Base-by-base conservation (phyloP, 1,140 invertebrate genomes). In the Neuroterus valhalla region DNA sequence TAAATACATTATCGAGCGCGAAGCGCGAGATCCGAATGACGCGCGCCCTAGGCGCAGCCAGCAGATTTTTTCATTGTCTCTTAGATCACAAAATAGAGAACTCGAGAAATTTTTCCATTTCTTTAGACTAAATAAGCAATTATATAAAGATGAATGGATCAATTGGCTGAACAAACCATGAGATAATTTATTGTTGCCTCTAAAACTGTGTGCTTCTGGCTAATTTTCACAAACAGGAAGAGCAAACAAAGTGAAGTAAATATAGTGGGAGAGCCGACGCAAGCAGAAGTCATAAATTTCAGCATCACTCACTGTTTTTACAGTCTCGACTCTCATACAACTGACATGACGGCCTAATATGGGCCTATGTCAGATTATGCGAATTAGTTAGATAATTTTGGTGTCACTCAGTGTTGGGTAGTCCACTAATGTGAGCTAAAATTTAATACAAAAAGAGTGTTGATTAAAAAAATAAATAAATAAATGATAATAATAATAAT, bases 361-460 rank as follows among this genome's bases (percentile, higher is more conserved):
- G 72, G 76, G 73, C 68, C 82, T 72, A 77, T 80, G 73, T 62
- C 76, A 45, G 80, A 80, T 84, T 82, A 81, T 81, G 76, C 72
- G 75, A 84, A 78, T 82, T 75, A 75, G 55, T 55, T 6, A 23
- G 15, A 26, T 55, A 55, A 26, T 55, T 55, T 26, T 21, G 21
- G 52, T 55, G 8, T 52, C 2, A 2, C 2, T 8, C 10, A 52
- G 50, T 21, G 12, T 2, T 11, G 10, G 23, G 10, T 5, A 38
- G 31, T 1, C 31, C 31, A 38, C 6, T 8, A 8, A 38, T 38
- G 31, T 38, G 4, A 38, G 31, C 31, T 38, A 10, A 38, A 5
- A 38, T 8, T 5, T 38, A 38, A 10, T 38, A 8, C 10, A 38
- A 10, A 38, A 38, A 8, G 0, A 38, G 5, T 8, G 10, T 38